Percentiles rank a stretch among this genome's conserved stretches.
Evolutionary conservation across 2,113 vertebrate genomes (phyloP).

Genomic region (Oenanthe melanoleuca): DNA sequence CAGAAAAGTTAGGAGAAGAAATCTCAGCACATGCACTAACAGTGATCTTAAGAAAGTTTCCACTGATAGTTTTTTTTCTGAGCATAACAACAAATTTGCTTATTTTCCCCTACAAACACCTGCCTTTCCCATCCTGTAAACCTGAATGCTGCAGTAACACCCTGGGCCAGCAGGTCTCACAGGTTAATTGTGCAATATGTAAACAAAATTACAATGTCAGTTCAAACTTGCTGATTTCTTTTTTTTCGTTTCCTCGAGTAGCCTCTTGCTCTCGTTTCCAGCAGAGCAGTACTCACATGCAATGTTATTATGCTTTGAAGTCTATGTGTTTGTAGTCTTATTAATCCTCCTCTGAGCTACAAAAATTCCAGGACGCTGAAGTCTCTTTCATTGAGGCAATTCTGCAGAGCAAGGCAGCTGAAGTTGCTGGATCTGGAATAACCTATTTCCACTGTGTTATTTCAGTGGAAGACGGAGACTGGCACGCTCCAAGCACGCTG

Average conservation of each 20-base stretch:
- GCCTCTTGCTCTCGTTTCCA: neutral
- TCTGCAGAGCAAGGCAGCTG: neutral
- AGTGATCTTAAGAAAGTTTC: neutral
- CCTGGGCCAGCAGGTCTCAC: conserved; percentile 45
- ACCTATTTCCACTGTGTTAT: neutral
- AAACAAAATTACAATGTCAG: conserved; percentile 21
- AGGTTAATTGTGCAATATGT: conserved; percentile 46
- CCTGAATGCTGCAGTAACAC: neutral
- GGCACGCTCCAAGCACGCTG: accelerated
- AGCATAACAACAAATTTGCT: neutral
- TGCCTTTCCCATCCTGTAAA: neutral
- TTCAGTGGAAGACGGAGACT: neutral
- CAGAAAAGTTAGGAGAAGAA: neutral
- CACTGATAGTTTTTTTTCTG: neutral
- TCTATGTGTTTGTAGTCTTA: conserved; percentile 6
- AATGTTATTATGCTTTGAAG: conserved; percentile 31
- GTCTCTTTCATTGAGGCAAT: neutral
- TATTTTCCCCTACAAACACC: neutral
- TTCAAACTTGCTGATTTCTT: conserved; percentile 12
- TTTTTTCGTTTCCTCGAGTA: conserved; percentile 1
- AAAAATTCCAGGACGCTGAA: accelerated
- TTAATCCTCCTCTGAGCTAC: conserved; percentile 27
- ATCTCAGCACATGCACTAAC: neutral
- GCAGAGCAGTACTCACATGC: neutral
- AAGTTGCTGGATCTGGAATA: neutral